Percentiles rank a stretch among this genome's conserved stretches.
These are phyloP conservation scores for Brachyhypopomus occidentalis DNA, from an alignment of 2,113 vertebrate species.

Conservation along the genomic window DNA sequence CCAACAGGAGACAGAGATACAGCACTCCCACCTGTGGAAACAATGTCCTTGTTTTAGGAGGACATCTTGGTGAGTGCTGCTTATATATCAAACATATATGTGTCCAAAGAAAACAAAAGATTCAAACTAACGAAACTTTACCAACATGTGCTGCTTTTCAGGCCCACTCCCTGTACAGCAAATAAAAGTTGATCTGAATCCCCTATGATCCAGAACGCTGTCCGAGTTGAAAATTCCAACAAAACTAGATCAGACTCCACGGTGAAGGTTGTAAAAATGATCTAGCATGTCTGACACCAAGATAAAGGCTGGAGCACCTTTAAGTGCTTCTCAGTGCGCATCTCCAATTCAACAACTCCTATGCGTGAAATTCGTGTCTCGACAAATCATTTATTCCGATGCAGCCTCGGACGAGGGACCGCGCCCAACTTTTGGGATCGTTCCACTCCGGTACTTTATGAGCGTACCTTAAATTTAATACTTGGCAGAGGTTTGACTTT, in stretches of 20 bases:
- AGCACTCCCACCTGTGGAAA: constrained; percentile 20
- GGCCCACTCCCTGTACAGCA: constrained; percentile 1
- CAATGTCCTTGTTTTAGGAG: not conserved
- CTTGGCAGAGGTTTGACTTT: constrained; percentile 29
- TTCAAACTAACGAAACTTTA: not conserved
- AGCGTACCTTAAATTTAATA: constrained; percentile 34
- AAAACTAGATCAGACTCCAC: constrained; percentile 17
- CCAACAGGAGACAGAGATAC: not conserved
- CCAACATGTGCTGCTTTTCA: constrained; percentile 18
- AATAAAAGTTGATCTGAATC: constrained; percentile 13
- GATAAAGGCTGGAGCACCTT: constrained; percentile 8
- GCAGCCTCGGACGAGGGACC: not conserved
- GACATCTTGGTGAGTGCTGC: constrained; percentile 11
- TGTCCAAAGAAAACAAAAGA: constrained; percentile 11
- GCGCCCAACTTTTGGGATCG: not conserved
- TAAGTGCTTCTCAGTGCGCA: not conserved
- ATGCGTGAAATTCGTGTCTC: constrained; percentile 45
- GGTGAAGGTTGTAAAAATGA: constrained; percentile 6
- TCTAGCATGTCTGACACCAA: not conserved
- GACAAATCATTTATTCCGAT: constrained; percentile 34
- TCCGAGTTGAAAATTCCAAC: constrained; percentile 8
- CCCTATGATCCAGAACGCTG: not conserved
- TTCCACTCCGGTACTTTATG: constrained; percentile 33
- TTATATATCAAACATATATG: not conserved
- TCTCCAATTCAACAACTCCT: constrained; percentile 15